Evolutionary conservation across 92 coral and sea anemone genomes (phyloP).

Genomic region (Anthopleura xanthogrammica): DNA sequence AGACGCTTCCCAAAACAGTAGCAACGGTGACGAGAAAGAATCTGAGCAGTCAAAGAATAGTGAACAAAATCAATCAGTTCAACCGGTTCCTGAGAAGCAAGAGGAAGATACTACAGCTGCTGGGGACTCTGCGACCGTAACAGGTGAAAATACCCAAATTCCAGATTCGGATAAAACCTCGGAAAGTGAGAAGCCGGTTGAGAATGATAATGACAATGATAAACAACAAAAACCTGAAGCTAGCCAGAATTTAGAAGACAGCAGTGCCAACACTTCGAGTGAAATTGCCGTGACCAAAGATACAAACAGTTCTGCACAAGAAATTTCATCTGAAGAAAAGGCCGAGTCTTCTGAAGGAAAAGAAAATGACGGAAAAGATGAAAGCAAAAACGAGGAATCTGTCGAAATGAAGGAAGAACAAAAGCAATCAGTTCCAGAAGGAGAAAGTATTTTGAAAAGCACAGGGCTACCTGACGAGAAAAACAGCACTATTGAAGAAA

Average conservation of each 20-base stretch:
- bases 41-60: not conserved
- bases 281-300: not conserved
- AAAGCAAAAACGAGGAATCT: not conserved
- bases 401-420: conserved; percentile 1
- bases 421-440: not conserved
- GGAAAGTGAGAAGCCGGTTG: not conserved
- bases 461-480: not conserved
- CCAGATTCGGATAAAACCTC: not conserved
- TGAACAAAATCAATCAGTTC: not conserved
- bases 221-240: not conserved
- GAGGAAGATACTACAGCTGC: not conserved
- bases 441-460: not conserved
- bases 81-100: not conserved
- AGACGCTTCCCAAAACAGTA: conserved; percentile 3
- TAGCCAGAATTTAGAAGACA: not conserved
- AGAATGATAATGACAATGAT: not conserved
- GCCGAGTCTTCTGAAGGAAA: conserved; percentile 3
- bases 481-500: not conserved
- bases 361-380: not conserved
- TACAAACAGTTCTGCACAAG: not conserved
- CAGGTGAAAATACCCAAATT: not conserved
- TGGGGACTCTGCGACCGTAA: not conserved
- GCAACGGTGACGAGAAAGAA: conserved; percentile 2
- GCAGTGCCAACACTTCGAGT: not conserved
- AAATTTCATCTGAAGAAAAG: not conserved